Evolutionary conservation across 2,113 vertebrate species (phyloP).

Genomic region (Thunnus maccoyii): DNA sequence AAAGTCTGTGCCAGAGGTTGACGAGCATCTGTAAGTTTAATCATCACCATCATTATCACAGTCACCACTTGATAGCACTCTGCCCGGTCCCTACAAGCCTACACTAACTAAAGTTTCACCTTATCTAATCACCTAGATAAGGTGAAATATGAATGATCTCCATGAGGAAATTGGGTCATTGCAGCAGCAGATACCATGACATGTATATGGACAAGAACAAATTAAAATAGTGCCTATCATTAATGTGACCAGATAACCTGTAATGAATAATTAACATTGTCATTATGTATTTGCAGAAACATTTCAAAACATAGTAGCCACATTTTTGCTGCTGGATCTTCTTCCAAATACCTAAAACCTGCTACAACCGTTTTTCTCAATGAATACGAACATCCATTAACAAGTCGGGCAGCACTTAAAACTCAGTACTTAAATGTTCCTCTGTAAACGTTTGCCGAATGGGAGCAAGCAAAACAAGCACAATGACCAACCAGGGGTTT

Average conservation of each 20-base stretch:
- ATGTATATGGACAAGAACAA: slow-evolving; percentile 25
- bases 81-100: neutral
- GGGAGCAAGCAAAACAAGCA: slow-evolving; percentile 46
- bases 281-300: neutral
- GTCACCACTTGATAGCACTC: slow-evolving; percentile 19
- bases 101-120: slow-evolving; percentile 19
- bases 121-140: slow-evolving; percentile 43
- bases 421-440: slow-evolving; percentile 11
- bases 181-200: slow-evolving; percentile 1
- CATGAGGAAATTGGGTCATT: slow-evolving; percentile 29
- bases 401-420: slow-evolving; percentile 7
- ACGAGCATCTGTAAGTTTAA: slow-evolving; percentile 25
- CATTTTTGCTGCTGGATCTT: neutral
- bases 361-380: neutral
- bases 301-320: neutral
- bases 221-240: slow-evolving; percentile 2
- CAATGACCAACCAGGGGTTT: slow-evolving; percentile 55
- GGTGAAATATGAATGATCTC: slow-evolving; percentile 39
- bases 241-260: neutral
- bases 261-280: neutral
- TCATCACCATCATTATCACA: slow-evolving; percentile 24
- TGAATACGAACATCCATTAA: slow-evolving; percentile 15
- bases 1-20: slow-evolving; percentile 25
- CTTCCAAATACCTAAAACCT: slow-evolving; percentile 20
- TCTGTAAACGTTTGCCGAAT: slow-evolving; percentile 67